Conservation (phyloP, 2,888 invertebrate genomes). For the Leptopilina syphax region DNA sequence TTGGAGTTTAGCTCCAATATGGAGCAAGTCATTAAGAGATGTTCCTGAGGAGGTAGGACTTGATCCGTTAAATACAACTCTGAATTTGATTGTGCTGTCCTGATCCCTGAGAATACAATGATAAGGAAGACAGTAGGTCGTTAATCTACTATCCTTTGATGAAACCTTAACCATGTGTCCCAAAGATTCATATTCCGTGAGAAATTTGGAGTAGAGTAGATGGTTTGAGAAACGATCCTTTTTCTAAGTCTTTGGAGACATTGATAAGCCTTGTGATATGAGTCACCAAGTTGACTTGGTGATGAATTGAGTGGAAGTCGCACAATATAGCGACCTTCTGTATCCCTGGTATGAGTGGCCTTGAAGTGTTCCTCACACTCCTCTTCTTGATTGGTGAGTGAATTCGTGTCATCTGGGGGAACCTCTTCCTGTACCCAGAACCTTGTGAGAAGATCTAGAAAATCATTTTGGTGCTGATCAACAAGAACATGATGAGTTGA, state of each 20-base stretch:
- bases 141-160: neutral
- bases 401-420: neutral
- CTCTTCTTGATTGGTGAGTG: neutral
- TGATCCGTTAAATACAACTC: neutral
- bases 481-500: neutral
- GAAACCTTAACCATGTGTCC: neutral
- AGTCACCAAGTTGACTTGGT: neutral
- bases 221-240: neutral
- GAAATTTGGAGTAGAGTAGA: neutral
- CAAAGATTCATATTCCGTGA: neutral
- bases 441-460: neutral
- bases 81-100: no score
- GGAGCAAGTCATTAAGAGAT: neutral
- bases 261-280: neutral
- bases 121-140: neutral
- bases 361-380: neutral
- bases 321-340: neutral
- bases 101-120: no score
- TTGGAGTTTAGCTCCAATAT: neutral
- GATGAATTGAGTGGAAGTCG: neutral
- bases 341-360: neutral
- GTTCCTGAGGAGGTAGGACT: neutral
- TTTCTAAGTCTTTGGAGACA: neutral
- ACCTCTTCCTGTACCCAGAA: constrained; percentile 6
- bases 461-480: neutral